A percentile compares a stretch with the other conserved stretches of the same genome.
Conservation (phyloP, 2,113 vertebrate species). For the Otocyon megalotis region DNA sequence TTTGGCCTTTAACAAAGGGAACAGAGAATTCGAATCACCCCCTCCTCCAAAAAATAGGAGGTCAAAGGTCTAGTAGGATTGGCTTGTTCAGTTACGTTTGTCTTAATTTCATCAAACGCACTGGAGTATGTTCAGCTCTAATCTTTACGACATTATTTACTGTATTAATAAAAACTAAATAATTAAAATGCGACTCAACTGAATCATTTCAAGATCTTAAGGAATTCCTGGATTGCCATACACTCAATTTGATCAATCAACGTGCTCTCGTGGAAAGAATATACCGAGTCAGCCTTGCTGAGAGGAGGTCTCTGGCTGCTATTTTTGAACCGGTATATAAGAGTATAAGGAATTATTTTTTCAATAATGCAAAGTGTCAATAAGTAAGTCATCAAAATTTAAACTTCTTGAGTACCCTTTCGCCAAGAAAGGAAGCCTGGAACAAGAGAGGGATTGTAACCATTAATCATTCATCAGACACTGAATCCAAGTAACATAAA, state of each 20-base stretch:
- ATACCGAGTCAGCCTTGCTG: background rate
- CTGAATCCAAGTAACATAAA: constrained; percentile 52
- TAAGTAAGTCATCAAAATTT: constrained; percentile 65
- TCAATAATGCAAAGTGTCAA: constrained; percentile 35
- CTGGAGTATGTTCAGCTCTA: background rate
- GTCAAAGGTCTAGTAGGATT: background rate
- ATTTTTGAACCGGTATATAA: background rate
- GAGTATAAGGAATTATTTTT: constrained; percentile 24
- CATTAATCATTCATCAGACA: constrained; percentile 63
- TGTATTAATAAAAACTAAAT: constrained; percentile 59
- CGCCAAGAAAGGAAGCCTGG: constrained; percentile 62
- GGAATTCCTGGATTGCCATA: background rate
- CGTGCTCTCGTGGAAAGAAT: constrained; percentile 23
- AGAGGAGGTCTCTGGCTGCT: background rate
- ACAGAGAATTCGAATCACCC: background rate
- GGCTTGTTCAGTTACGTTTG: background rate
- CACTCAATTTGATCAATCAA: constrained; percentile 42
- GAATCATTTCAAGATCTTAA: constrained; percentile 53
- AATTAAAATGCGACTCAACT: constrained; percentile 44
- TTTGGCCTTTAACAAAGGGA: background rate
- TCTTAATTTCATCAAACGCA: constrained; percentile 31
- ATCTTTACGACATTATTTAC: background rate
- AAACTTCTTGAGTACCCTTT: constrained; percentile 55
- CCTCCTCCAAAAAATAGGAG: background rate
- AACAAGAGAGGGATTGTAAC: constrained; percentile 34